Percentiles rank a stretch among this genome's conserved stretches.
phyloP scores from a whole-genome alignment of 2,113 vertebrate species.

The Progne subis region DNA sequence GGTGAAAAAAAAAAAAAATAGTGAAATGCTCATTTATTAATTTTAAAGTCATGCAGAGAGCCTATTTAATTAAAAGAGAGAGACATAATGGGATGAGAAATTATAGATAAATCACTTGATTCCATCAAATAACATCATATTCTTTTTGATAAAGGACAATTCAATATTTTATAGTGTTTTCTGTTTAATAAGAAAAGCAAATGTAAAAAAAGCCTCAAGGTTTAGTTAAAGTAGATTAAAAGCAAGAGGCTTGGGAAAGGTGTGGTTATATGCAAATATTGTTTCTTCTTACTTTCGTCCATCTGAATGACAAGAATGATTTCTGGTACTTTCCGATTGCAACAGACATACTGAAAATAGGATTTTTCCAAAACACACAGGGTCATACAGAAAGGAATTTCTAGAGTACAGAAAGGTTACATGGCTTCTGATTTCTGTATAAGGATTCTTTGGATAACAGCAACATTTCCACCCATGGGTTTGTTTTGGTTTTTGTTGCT shows the following conservation, averaged over 20 bases:
- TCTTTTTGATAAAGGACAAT: background rate
- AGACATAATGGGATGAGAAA: background rate
- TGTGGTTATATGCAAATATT: background rate
- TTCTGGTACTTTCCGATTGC: background rate
- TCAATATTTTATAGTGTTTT: background rate
- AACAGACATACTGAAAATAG: background rate
- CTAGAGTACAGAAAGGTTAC: background rate
- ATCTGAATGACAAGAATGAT: background rate
- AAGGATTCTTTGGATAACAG: background rate
- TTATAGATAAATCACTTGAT: background rate
- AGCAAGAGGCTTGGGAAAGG: background rate
- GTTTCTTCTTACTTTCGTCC: background rate
- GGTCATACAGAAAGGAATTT: background rate
- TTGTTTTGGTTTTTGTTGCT: background rate
- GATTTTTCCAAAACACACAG: background rate
- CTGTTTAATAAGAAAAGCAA: background rate
- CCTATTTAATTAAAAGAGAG: background rate
- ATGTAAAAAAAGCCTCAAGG: accelerated
- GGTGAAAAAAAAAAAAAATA: background rate
- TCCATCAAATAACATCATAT: background rate
- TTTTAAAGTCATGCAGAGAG: background rate
- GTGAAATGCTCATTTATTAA: background rate
- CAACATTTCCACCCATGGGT: background rate
- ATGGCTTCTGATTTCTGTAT: background rate
- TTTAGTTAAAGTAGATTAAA: background rate